Evolutionary conservation across 2,797 vertebrate genomes (phyloP).

Genomic region (Xiphorhynchus erythropygius): DNA sequence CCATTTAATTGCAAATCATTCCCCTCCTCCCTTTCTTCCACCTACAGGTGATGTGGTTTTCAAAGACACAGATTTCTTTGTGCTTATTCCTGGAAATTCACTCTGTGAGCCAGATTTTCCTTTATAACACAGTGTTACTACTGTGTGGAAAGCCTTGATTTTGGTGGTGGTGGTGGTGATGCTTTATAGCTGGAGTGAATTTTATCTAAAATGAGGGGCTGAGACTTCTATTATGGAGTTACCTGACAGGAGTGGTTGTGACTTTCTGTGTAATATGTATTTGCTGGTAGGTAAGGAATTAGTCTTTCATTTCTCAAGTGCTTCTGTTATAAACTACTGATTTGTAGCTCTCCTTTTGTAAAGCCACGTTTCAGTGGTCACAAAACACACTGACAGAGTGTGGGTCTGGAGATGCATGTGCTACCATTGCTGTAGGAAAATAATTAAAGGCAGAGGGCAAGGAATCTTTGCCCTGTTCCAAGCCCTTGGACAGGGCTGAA

Average conservation of each 20-base stretch:
- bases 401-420: not conserved
- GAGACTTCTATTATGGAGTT: not conserved
- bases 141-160: not conserved
- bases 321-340: not conserved
- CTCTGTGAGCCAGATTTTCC: not conserved
- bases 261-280: not conserved
- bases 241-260: not conserved
- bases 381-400: fast-evolving
- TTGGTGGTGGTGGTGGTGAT: not conserved
- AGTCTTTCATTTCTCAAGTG: not conserved
- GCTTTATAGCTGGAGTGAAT: not conserved
- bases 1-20: slow-evolving; percentile 42
- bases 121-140: not conserved
- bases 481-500: not conserved
- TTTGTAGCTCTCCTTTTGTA: not conserved
- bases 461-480: not conserved
- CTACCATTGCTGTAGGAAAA: not conserved
- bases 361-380: not conserved
- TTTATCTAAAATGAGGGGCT: not conserved
- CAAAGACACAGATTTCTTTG: not conserved
- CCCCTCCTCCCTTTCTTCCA: not conserved
- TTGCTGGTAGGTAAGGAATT: not conserved
- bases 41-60: not conserved
- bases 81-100: not conserved
- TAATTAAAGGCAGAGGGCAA: not conserved